Base-by-base conservation (phyloP, 2,888 invertebrate genomes). In the Hybos culiciformis region DNA sequence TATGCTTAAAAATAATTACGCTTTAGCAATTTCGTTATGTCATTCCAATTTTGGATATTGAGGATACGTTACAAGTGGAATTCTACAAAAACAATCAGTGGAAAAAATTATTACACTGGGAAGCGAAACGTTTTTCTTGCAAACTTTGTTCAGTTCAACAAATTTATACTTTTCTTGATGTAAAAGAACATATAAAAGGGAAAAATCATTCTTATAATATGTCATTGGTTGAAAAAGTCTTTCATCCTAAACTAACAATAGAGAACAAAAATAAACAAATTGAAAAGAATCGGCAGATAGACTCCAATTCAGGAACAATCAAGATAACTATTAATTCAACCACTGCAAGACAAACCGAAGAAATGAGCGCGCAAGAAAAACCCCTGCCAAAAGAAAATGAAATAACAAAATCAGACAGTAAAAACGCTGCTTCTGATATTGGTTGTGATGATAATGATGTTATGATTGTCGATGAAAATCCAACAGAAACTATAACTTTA, bases 201-300 rank as follows among this genome's bases (percentile, higher is more conserved):
- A 62, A 54, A 32, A 60, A 56, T 41, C 63, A 63, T 49, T 48
- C 50, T 24, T 4, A 41, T 4, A 52, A 51, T 42, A 51, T 60
- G 49, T 44, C 46, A n/a, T 23, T 24, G 5, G 52, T 55, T 0
- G 44, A 50, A 2, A 48, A 54, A 38, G 46, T 61, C 1, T 54
- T 42, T 38, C 50, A 36, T 20, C 36, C 36, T 11, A 14, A 14
- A 6, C 14, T 19, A n/a, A 36, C 36, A 21, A 19, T n/a, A 4
- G 7, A 19, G 8, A 36, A 36, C 5, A 19, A 21, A 5, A n/a
- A n/a, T 29, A 29, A n/a, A 29, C 9, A 23, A 23, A 23, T 26
- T n/a, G 12, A 20, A 2, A 34, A 4, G 18, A 15, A 34, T 2
- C 11, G 11, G 6, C 12, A 2, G 4, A 18, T 12, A 18, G 6